Percentiles rank a stretch among this genome's conserved stretches.
These are phyloP conservation scores for Dipus sagitta DNA, from an alignment of 2,797 vertebrate species.

Conservation along the genomic window DNA sequence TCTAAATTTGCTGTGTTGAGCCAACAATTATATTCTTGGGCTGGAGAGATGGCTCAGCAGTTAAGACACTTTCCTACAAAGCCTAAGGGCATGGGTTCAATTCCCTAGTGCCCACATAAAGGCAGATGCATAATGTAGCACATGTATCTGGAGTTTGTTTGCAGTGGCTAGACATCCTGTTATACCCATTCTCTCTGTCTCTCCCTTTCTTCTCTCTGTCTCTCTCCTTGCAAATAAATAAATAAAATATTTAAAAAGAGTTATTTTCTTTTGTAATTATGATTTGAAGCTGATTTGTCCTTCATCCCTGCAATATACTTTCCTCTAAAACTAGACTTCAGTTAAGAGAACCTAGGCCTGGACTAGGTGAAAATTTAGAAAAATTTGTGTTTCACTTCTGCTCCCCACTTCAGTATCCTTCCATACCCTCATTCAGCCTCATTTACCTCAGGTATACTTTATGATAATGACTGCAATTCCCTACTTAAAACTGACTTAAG, in stretches of 20 bases:
- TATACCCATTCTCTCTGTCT: too few species aligned
- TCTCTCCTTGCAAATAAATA: too few species aligned
- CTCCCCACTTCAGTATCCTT: not conserved
- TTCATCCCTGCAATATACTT: conserved; percentile 4
- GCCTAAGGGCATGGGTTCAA: too few species aligned
- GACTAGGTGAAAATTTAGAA: conserved; percentile 12
- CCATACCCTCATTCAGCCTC: not conserved
- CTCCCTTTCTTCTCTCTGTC: too few species aligned
- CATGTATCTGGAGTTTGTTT: too few species aligned
- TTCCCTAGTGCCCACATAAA: too few species aligned
- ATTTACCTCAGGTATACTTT: not conserved
- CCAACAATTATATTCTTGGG: not conserved
- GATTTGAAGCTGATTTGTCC: conserved; percentile 37
- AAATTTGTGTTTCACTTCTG: conserved; percentile 16
- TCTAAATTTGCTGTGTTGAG: conserved; percentile 12
- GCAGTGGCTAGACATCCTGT: too few species aligned
- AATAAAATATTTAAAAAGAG: too few species aligned
- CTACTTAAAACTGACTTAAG: conserved; percentile 34
- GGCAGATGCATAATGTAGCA: too few species aligned
- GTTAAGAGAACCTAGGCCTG: conserved; percentile 3
- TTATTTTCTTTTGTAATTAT: conserved; percentile 46
- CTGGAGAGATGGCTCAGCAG: too few species aligned
- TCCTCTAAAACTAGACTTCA: conserved; percentile 6
- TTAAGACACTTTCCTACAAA: too few species aligned
- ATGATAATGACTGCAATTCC: conserved; percentile 6